Evolutionary conservation across 2,888 invertebrate species (phyloP).

Genomic region (Frankliniella intonsa): DNA sequence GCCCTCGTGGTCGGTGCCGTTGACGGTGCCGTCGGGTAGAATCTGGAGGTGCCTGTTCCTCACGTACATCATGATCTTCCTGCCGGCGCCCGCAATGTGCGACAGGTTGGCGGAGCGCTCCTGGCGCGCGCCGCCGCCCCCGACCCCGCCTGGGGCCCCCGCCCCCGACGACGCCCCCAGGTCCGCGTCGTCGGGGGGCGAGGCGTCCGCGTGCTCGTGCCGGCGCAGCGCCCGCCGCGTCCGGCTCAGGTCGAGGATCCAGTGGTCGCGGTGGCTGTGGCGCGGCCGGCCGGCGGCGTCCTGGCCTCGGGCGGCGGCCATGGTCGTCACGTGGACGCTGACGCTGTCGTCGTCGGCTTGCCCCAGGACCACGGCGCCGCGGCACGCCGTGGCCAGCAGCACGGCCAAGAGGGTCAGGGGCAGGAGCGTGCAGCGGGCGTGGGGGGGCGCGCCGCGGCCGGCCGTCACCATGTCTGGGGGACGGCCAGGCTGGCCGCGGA

Average conservation of each 20-base stretch:
- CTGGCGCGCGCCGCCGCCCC: conserved; percentile 53
- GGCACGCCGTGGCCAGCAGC: background rate
- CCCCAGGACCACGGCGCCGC: background rate
- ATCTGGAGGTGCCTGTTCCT: conserved; percentile 78
- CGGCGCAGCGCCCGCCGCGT: background rate
- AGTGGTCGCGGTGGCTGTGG: background rate
- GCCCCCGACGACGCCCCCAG: conserved; percentile 44
- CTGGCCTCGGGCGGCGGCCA: background rate
- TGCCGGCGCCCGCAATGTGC: conserved; percentile 71
- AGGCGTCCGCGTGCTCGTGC: background rate
- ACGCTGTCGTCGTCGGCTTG: background rate
- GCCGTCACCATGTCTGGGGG: conserved; percentile 12
- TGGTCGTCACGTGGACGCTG: background rate
- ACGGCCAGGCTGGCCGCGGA: background rate
- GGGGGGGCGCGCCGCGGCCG: background rate
- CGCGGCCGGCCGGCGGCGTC: background rate
- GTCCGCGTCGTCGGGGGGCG: background rate
- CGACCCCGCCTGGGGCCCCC: conserved; percentile 42
- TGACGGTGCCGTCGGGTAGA: conserved; percentile 77
- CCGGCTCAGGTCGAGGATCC: background rate
- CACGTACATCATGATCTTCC: conserved; percentile 79
- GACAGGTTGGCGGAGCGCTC: conserved; percentile 76
- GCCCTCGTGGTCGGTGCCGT: conserved; percentile 73
- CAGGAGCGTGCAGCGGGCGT: conserved; percentile 2
- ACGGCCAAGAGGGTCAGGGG: background rate